These are phyloP conservation scores for Lycocerus yunnanus DNA, from an alignment of 2,888 invertebrate genomes.

Conservation along the genomic window DNA sequence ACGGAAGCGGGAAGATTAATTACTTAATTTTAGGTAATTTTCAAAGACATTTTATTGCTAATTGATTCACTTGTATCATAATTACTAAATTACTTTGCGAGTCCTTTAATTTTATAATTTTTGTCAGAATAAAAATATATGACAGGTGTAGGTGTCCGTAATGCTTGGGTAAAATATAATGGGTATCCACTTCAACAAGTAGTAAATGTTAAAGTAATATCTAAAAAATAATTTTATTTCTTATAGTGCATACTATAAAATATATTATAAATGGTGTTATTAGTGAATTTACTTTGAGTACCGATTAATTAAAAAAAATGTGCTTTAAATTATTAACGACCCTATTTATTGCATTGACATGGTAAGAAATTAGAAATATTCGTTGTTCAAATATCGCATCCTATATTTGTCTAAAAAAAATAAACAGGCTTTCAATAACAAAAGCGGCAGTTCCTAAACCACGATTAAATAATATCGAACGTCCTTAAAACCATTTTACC, in stretches of 20 bases:
- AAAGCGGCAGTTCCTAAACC: constrained; percentile 20
- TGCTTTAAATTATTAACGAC: neutral
- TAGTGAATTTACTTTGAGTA: neutral
- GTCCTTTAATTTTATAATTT: constrained; percentile 21
- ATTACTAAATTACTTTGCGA: constrained; percentile 25
- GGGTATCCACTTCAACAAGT: neutral
- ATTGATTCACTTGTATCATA: constrained; percentile 22
- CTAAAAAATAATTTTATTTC: too few relatives aligned
- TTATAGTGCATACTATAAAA: neutral
- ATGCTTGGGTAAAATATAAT: neutral
- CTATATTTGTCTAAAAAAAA: neutral
- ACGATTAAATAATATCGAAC: constrained; percentile 49
- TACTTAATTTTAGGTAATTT: constrained; percentile 21
- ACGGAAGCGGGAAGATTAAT: constrained; percentile 28
- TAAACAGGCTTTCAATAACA: constrained; percentile 1
- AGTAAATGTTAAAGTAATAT: neutral
- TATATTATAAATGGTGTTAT: neutral
- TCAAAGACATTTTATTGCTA: constrained; percentile 18
- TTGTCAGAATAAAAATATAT: neutral
- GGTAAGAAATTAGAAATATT: neutral
- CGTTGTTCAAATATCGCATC: neutral
- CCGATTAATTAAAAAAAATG: neutral
- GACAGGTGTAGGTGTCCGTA: neutral
- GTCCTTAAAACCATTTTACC: constrained; percentile 72
- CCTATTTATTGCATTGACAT: neutral